Base-by-base conservation (phyloP, 2,888 invertebrate species). In the Troides helena region DNA sequence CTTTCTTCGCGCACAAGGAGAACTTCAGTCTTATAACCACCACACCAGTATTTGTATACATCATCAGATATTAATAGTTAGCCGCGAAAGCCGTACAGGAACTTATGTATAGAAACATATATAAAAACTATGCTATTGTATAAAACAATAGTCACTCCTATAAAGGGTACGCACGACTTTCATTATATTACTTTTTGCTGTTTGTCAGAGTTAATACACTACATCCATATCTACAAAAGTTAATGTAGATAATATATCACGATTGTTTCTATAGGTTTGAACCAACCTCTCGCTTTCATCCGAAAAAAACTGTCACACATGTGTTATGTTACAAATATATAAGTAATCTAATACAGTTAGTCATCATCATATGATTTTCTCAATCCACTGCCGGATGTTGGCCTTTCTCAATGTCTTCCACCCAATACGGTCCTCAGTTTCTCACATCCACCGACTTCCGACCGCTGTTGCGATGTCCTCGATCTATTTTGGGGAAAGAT, bases 141-240 rank as follows among this genome's bases (percentile, higher is more conserved):
- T 30, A 56, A 10, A 56, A 50, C 64, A 56, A 53, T 64, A 64
- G 39, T 39, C 18, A 8, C 17, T 30, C n/a, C 30, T 14, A 53
- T 61, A 67, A 30, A 67, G 25, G 50, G 18, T 18, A n/a, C 8
- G 61, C 67, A 61, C 39, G 67, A 67, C 53, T 61, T 56, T 61
- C 53, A 61, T 53, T 56, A n/a, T 53, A 53, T 62, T 12, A 8
- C 25, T 23, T 7, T 57, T 14, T 23, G 30, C 39, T 23, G n/a
- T 46, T 50, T 62, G 23, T 18, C 21, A 43, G 23, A 1, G 7
- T 50, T 21, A 50, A 62, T 62, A 25, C 17, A 14, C 46, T 62
- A 17, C 50, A 50, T 50, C 14, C 61, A 30, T 43, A 39, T 18
- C 43, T 39, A 18, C 21, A 61, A 39, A 61, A 61, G 21, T 4